These are phyloP conservation scores for Diorhabda sublineata DNA, from an alignment of 1,140 invertebrate species.

Conservation along the genomic window DNA sequence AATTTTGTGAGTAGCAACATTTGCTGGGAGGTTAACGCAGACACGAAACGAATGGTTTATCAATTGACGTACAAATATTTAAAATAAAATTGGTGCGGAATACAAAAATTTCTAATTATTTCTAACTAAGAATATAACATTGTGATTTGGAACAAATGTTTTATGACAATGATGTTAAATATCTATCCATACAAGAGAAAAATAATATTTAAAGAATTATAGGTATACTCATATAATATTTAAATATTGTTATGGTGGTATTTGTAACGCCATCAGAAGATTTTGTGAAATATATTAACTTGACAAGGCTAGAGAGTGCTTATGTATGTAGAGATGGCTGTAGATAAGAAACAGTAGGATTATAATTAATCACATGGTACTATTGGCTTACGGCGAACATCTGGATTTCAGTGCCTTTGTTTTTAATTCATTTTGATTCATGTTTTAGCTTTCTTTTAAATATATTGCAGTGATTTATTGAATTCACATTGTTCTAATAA, in stretches of 20 bases:
- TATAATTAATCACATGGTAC: slow-evolving; percentile 29
- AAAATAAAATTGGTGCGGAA: no score
- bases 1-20: slow-evolving; percentile 2
- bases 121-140: no score
- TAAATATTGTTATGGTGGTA: no score
- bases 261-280: not conserved
- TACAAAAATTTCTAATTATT: no score
- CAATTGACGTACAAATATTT: no score
- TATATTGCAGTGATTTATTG: slow-evolving; percentile 26
- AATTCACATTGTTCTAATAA: slow-evolving; percentile 16
- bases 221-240: no score
- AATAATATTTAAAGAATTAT: no score
- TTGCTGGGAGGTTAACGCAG: not conserved
- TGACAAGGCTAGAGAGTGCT: not conserved
- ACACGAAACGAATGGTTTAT: no score
- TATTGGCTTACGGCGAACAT: slow-evolving; percentile 25
- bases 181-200: no score
- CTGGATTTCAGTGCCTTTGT: slow-evolving; percentile 32
- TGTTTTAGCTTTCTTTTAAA: slow-evolving; percentile 27
- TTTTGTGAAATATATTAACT: not conserved
- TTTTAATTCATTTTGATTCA: slow-evolving; percentile 25
- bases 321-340: slow-evolving; percentile 18
- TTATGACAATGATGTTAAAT: no score
- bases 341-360: slow-evolving; percentile 27
- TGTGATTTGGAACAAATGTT: no score